phyloP scores from a whole-genome alignment of 2,113 vertebrate species.

The Columba livia region DNA sequence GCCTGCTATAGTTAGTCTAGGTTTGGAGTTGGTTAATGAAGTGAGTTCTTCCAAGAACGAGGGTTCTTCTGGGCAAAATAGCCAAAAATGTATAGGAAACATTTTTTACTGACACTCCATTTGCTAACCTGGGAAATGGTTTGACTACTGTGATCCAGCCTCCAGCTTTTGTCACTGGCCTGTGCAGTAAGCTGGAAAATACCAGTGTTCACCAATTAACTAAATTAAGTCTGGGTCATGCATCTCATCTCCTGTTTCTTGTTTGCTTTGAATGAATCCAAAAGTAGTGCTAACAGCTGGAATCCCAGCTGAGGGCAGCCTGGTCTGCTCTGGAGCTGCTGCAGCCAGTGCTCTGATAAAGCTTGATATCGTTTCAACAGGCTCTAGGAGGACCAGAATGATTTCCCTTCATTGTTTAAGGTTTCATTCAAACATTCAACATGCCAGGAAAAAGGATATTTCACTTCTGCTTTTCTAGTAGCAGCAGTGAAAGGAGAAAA shows the following conservation, averaged over 20 bases:
- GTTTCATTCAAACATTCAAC: slow-evolving; percentile 31
- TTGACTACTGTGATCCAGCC: not conserved
- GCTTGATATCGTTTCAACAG: slow-evolving; percentile 24
- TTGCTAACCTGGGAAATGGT: not conserved
- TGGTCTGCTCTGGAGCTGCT: slow-evolving; percentile 60
- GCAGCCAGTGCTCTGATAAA: slow-evolving; percentile 66
- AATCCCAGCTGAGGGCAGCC: slow-evolving; percentile 47
- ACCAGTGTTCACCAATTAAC: slow-evolving; percentile 8
- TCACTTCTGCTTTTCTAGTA: slow-evolving; percentile 11
- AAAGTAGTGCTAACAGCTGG: slow-evolving; percentile 55
- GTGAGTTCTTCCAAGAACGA: not conserved
- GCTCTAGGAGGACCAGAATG: slow-evolving; percentile 54
- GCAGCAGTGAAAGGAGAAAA: not conserved
- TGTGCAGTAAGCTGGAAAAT: slow-evolving; percentile 2
- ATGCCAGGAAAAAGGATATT: slow-evolving; percentile 60
- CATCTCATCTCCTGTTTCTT: slow-evolving; percentile 36
- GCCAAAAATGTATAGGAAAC: not conserved
- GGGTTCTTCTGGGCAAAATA: not conserved
- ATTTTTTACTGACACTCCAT: not conserved
- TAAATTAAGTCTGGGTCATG: slow-evolving; percentile 34
- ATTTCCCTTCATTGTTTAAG: slow-evolving; percentile 74
- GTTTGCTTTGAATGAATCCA: slow-evolving; percentile 56
- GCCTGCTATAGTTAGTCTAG: not conserved
- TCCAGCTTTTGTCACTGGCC: slow-evolving; percentile 56
- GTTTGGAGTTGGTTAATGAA: not conserved